Evolutionary conservation across 2,797 vertebrate species (phyloP).

Genomic region (Enteromius paludinosus): DNA sequence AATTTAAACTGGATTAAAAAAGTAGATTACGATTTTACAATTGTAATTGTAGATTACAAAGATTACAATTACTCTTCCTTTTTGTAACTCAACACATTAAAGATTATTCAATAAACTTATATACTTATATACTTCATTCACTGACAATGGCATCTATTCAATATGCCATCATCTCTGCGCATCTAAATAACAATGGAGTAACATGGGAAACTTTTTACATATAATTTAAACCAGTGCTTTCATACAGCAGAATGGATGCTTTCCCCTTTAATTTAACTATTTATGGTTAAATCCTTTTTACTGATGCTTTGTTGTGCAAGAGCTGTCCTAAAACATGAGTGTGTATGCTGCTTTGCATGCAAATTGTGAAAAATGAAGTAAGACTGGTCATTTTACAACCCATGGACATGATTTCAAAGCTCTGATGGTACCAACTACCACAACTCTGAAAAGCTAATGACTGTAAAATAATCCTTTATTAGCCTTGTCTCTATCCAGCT

Average conservation of each 20-base stretch:
- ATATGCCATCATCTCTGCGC: neutral
- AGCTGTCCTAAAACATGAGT: constrained; percentile 48
- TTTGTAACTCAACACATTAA: constrained; percentile 55
- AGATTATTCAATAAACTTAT: constrained; percentile 9
- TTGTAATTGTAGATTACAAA: too few relatives aligned
- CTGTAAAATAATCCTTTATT: constrained; percentile 9
- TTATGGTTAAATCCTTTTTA: neutral
- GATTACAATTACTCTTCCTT: neutral
- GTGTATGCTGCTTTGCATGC: constrained; percentile 54
- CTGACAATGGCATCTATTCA: constrained; percentile 28
- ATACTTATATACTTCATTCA: constrained; percentile 25
- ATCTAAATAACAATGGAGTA: neutral
- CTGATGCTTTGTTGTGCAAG: neutral
- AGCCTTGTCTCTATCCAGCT: neutral
- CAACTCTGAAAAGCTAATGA: neutral
- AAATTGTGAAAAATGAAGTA: constrained; percentile 40
- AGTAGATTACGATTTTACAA: neutral
- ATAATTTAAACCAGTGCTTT: constrained; percentile 19
- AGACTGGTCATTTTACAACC: constrained; percentile 61
- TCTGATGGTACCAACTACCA: constrained; percentile 48
- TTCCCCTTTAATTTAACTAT: neutral
- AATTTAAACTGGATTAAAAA: neutral
- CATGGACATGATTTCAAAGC: constrained; percentile 36
- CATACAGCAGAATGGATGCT: constrained; percentile 10
- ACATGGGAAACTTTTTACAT: constrained; percentile 18